A percentile compares a stretch with the other conserved stretches of the same genome.
These are phyloP conservation scores for Hyperoplus lanceolatus DNA, from an alignment of 2,797 vertebrate genomes.

Conservation along the genomic window DNA sequence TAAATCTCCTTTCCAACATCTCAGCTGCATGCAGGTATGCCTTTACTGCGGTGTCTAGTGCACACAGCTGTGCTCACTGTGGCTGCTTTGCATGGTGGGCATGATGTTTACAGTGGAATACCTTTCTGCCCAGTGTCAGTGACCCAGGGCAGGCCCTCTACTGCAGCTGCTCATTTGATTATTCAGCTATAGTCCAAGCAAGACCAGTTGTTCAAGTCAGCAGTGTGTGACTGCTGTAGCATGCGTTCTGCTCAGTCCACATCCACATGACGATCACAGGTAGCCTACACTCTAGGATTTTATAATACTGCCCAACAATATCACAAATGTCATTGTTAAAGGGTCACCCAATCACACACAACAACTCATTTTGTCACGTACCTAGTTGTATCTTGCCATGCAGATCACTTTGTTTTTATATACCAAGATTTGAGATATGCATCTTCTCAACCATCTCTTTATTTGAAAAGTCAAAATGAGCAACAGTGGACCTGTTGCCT, in stretches of 20 bases:
- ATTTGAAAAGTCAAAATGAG: not conserved
- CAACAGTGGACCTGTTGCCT: not conserved
- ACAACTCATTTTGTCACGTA: not conserved
- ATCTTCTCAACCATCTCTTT: not conserved
- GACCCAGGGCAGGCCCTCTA: slow-evolving; percentile 58
- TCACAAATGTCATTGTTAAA: not conserved
- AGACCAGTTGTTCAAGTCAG: slow-evolving; percentile 9
- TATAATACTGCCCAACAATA: not conserved
- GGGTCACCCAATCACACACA: not conserved
- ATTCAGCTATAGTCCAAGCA: slow-evolving; percentile 59
- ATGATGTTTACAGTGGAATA: slow-evolving; percentile 76
- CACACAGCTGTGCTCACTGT: slow-evolving; percentile 65
- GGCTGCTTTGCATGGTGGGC: slow-evolving; percentile 80
- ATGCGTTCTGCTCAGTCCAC: slow-evolving; percentile 4
- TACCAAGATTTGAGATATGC: not conserved
- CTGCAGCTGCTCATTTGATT: slow-evolving; percentile 72
- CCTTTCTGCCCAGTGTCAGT: slow-evolving; percentile 63
- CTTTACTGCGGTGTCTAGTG: slow-evolving; percentile 20
- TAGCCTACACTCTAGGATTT: not conserved
- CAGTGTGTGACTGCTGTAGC: slow-evolving; percentile 14
- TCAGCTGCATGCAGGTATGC: slow-evolving; percentile 21
- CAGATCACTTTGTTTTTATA: not conserved
- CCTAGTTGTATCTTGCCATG: not conserved
- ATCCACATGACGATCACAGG: not conserved
- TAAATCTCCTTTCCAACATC: not conserved